Base-by-base conservation (phyloP, 2,113 vertebrate species). In the Dolichallabes microphthalmus region DNA sequence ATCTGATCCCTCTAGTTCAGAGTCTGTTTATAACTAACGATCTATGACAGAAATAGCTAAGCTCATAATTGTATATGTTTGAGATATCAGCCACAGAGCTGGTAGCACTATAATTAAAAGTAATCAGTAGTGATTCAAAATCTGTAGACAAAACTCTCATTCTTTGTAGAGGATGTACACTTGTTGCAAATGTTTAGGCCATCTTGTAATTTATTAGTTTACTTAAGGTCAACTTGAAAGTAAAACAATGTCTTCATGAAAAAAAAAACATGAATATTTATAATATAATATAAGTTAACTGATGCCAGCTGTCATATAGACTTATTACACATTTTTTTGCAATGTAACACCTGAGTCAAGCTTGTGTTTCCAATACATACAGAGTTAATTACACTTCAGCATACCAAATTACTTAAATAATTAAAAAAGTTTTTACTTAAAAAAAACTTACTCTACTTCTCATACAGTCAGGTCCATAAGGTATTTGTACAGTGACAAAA, bases 11-110 rank as follows among this genome's bases (percentile, higher is more conserved):
- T 76, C 45, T 3, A 50, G 39, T 66, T n/a, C 20, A 27, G 19
- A 64, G 20, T 52, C 12, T 14, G 39, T 80, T 9, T 22, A 74
- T 17, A 35, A 63, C 75, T 80, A n/a, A n/a, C n/a, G n/a, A 55
- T 86, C 78, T n/a, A 27, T 50, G 22, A 79, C 32, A 39, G 57
- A 74, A 61, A 86, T 39, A 4, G 45, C 57, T 86, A 61, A 74
- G 66, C 45, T 53, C 45, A 25, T 81, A 61, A 80, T 61, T 81
- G 58, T 80, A 73, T 53, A 39, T 53, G 57, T 22, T 27, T 30
- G 27, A 35, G 60, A 50, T 74, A 57, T 64, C 55, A 86, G 78
- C 57, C 12, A 58, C 27, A 39, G 76, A 52, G 53, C 30, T 35
- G 53, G 17, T 58, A 78, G 19, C 53, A 20, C 27, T 58, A 77